Base-by-base conservation (phyloP, 37 sponge, comb jelly and placozoan genomes). In the Axinella damicornis region DNA sequence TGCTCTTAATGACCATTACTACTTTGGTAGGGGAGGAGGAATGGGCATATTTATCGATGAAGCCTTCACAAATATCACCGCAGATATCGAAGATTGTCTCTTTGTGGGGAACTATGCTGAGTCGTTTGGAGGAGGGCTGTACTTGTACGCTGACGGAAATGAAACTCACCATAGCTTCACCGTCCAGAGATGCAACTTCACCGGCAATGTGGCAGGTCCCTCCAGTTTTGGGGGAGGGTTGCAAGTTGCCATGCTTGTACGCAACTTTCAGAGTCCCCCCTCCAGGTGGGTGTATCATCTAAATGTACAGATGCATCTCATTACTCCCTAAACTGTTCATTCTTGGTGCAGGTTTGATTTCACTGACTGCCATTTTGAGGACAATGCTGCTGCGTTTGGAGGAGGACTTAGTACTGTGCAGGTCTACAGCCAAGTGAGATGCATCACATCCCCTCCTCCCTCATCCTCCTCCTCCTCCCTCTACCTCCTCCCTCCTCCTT, bases 1-100 rank as follows among this genome's bases (percentile, higher is more conserved):
- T 5, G 77, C 76, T 36, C 58, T 85, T 58, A 65, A 76, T 55
- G 38, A 67, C 20, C 21, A 85, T 34, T 30, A 34, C n/a, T 85
- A 76, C 39, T 72, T 32, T 58, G 88, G 80, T 34, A 46, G 92
- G 56, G 92, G 92, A 28, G 92, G 92, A 22, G 88, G 71, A 16
- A 0, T 83, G 4, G 73, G 88, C 0, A 28, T 92, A 22, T 77
- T 87, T 53, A 40, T 83, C 12, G 40, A 70, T 12, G 76, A 72
- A 0, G 19, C 18, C 5, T 17, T 30, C 2, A 24, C 11, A 17
- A 78, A 87, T 61, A 73, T 83, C 21, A 67, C 67, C 16, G 53
- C 34, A 0, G 30, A 19, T 6, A 59, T 92, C 0, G 57, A 65
- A 32, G 55, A 68, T 57, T 79, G 74, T 30, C 31, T 20, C 0